A percentile compares a stretch with the other conserved stretches of the same genome.
Evolutionary conservation across 2,113 vertebrate species (phyloP).

Genomic region (Melanerpes formicivorus): DNA sequence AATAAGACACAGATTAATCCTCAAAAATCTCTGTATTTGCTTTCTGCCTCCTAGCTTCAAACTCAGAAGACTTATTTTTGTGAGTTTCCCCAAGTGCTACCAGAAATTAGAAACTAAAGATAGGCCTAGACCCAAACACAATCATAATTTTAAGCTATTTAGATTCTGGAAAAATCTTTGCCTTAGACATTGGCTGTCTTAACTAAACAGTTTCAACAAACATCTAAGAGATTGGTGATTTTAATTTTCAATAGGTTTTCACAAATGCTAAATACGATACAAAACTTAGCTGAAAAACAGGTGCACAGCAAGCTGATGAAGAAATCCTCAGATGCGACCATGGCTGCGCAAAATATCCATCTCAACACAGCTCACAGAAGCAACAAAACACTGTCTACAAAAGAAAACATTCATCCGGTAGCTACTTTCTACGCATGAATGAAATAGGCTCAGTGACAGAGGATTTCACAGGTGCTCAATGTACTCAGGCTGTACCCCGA

Average conservation of each 20-base stretch:
- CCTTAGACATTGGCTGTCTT: background rate
- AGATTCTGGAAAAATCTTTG: background rate
- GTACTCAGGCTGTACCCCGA: background rate
- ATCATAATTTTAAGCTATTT: background rate
- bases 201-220: background rate
- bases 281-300: background rate
- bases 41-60: background rate
- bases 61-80: background rate
- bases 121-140: background rate
- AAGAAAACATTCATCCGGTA: background rate
- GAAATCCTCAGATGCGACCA: slow-evolving; percentile 1
- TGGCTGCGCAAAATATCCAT: background rate
- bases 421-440: background rate
- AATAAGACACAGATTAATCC: background rate
- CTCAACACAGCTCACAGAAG: slow-evolving; percentile 40
- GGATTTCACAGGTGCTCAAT: background rate
- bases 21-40: background rate
- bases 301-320: background rate
- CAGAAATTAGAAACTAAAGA: background rate
- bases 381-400: background rate
- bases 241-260: background rate
- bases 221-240: background rate
- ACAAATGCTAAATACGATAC: background rate
- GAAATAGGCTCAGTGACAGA: background rate
- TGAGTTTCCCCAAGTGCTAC: background rate